A percentile compares a stretch with the other conserved stretches of the same genome.
phyloP scores from a whole-genome alignment of 2,797 vertebrate species.

The Phoeniculus purpureus region DNA sequence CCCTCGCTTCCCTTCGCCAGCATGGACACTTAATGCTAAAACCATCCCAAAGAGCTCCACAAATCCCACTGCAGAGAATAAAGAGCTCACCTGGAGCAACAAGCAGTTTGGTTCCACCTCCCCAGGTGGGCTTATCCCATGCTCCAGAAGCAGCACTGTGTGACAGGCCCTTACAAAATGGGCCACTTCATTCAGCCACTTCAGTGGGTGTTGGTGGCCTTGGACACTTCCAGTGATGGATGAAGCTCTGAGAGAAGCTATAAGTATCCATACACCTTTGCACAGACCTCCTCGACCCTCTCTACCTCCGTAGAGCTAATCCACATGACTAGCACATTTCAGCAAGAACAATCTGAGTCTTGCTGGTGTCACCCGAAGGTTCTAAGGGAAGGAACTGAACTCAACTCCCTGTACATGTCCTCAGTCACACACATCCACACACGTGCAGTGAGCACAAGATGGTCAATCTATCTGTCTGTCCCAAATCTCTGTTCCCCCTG shows the following conservation, averaged over 20 bases:
- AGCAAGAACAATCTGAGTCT: not conserved
- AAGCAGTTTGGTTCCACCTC: slow-evolving; percentile 54
- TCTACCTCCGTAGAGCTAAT: not conserved
- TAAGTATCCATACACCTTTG: no score
- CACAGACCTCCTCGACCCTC: no score
- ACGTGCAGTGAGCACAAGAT: not conserved
- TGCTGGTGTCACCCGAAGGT: not conserved
- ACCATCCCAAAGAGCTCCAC: not conserved
- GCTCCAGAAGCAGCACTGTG: not conserved
- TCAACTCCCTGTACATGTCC: not conserved
- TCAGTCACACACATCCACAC: not conserved
- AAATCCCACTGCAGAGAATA: not conserved
- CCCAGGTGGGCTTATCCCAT: not conserved
- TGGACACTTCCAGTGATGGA: no score
- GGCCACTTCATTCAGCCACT: not conserved
- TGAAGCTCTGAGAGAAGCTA: not conserved
- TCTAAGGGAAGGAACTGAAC: not conserved
- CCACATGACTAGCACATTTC: not conserved
- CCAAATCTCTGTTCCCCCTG: not conserved
- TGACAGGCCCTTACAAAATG: slow-evolving; percentile 56
- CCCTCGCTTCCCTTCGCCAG: not conserved
- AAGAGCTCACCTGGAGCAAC: slow-evolving; percentile 53
- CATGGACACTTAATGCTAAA: not conserved
- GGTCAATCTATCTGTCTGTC: not conserved
- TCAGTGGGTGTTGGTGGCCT: not conserved